Evolutionary conservation across 2,113 vertebrate species (phyloP), one percentile per base, ranked within the genome.

Genomic region (Heptranchias perlo): DNA sequence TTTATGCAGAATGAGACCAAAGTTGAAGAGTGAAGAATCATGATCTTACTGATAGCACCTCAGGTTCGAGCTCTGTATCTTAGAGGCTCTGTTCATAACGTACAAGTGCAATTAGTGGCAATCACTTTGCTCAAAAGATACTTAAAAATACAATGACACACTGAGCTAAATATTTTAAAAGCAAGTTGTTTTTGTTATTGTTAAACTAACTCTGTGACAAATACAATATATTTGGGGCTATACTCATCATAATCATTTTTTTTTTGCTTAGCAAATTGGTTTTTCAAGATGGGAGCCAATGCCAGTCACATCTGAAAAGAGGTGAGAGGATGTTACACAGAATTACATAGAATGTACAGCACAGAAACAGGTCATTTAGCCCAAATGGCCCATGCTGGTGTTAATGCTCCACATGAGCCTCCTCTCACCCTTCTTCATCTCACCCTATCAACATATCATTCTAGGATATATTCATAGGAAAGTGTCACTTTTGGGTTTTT

Each of bases 221-320:
- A 31, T 54, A 44, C 35, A 25, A 11, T 54, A 7, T 49, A 25
- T 16, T 54, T 31, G 49, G 8, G 49, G 86, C 28, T 14, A 35
- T 58, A 11, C 25, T 10, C 86, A 31, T 52, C 3, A 5, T 49
- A 25, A 10, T 35, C 28, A 31, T 82, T 82, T 82, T 82, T 18
- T 89, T 54, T 87, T 89, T 58, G 86, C 13, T 52, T 31, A 89
- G 58, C 25, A 52, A 8, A 87, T 31, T 10, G 25, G 28, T 28
- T 89, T 89, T 52, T 89, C 86, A 89, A 89, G 52, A 89, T 89
- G 86, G 52, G 10, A 82, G 76, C n/a, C 44, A 82, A 76, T 44
- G 13, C 44, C 23, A 35, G 25, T 54, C 52, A 54, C 49, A 31
- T 54, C 49, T 54, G 49, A 44, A 82, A 82, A 82, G 76, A 44